These are phyloP conservation scores for Allygus modestus DNA, from an alignment of 2,888 invertebrate species.

Conservation along the genomic window DNA sequence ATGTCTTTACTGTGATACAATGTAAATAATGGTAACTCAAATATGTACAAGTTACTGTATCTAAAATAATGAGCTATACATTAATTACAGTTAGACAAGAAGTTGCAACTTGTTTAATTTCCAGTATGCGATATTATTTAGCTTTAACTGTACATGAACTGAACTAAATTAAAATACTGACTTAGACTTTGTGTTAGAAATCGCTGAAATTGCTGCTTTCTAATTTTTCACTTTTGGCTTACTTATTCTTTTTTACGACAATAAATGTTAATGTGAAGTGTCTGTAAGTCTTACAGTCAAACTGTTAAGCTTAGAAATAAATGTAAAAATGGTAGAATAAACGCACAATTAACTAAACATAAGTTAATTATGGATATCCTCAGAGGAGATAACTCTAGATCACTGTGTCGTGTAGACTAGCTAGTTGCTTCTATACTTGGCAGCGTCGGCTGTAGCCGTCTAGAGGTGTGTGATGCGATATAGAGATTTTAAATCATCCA, in stretches of 20 bases:
- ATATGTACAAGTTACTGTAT: too few relatives aligned
- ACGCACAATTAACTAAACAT: constrained; percentile 55
- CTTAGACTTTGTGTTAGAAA: not conserved
- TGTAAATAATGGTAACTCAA: too few relatives aligned
- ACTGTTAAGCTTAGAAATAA: constrained; percentile 48
- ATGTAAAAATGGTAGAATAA: constrained; percentile 44
- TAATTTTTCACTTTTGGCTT: constrained; percentile 14
- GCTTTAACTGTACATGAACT: not conserved
- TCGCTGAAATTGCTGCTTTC: constrained; percentile 11
- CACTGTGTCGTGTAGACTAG: constrained; percentile 56
- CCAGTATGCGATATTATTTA: not conserved
- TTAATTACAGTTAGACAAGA: not conserved
- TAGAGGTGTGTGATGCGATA: constrained; percentile 30
- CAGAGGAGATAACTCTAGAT: constrained; percentile 32
- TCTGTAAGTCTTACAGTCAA: constrained; percentile 39
- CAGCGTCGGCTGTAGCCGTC: constrained; percentile 20
- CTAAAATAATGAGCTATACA: not conserved
- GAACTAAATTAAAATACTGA: not conserved
- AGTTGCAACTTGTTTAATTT: too few relatives aligned
- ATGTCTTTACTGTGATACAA: too few relatives aligned
- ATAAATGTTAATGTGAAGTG: constrained; percentile 36
- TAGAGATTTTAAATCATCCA: not conserved
- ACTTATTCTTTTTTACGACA: constrained; percentile 23
- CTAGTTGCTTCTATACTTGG: constrained; percentile 53
- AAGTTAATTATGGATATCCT: constrained; percentile 52